These are phyloP conservation scores for Ophioninae sp. DNA, from an alignment of 2,888 invertebrate genomes.

Conservation along the genomic window DNA sequence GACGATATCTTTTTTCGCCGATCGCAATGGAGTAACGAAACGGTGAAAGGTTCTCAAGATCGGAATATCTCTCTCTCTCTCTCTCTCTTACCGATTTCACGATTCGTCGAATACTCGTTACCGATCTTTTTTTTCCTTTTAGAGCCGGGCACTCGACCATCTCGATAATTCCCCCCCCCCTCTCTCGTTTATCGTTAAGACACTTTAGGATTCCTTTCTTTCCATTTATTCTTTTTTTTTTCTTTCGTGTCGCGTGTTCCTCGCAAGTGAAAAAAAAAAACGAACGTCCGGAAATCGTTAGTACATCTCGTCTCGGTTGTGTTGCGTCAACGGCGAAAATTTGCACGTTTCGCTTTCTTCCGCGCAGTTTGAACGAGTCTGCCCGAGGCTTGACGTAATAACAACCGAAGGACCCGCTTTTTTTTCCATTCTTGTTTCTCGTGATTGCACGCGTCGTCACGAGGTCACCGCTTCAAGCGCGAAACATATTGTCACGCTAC, in stretches of 20 bases:
- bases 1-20: not conserved
- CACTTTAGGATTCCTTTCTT: not conserved
- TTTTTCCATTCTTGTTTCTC: constrained; percentile 8
- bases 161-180: constrained; percentile 43
- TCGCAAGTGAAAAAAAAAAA: constrained; percentile 31
- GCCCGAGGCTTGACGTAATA: constrained; percentile 19
- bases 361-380: constrained; percentile 58
- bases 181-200: not conserved
- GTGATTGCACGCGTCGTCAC: constrained; percentile 16
- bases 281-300: constrained; percentile 46
- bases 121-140: constrained; percentile 64
- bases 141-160: constrained; percentile 58
- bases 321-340: constrained; percentile 67
- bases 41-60: not conserved
- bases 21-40: not conserved
- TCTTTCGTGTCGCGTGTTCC: not conserved
- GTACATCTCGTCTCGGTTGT: constrained; percentile 53
- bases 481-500: constrained; percentile 17
- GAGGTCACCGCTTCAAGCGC: constrained; percentile 31
- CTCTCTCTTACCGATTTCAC: not conserved
- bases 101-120: constrained; percentile 61
- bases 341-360: constrained; percentile 72
- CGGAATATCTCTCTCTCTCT: not conserved
- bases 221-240: not conserved
- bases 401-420: constrained; percentile 9